Evolutionary conservation across 2,888 invertebrate species (phyloP).

Genomic region (Clunio marinus): DNA sequence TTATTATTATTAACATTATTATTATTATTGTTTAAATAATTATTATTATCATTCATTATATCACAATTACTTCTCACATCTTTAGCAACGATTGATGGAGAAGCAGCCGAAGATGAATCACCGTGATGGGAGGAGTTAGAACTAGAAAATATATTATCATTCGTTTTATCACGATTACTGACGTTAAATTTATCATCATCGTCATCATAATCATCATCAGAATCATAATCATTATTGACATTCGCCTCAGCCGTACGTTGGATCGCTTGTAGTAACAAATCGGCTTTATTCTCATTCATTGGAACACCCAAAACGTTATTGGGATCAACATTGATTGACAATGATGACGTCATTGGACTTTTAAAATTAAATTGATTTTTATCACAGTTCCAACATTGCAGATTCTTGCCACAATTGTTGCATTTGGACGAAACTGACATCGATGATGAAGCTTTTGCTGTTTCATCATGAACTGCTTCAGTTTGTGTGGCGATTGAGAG

Average conservation of each 20-base stretch:
- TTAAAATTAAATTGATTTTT: conserved; percentile 37
- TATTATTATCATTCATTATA: conserved; percentile 8
- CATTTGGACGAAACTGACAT: too few species aligned
- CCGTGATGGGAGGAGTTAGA: conserved; percentile 42
- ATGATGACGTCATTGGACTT: conserved; percentile 42
- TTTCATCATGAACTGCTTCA: conserved; percentile 40
- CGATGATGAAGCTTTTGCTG: too few species aligned
- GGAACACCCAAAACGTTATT: conserved; percentile 41
- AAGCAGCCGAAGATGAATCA: conserved; percentile 46
- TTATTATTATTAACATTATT: too few species aligned
- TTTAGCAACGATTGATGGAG: conserved; percentile 48
- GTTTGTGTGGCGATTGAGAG: conserved; percentile 51
- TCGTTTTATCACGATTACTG: conserved; percentile 43
- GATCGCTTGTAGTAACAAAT: conserved; percentile 56
- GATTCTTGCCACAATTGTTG: conserved; percentile 48
- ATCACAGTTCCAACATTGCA: conserved; percentile 49
- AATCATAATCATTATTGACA: conserved; percentile 41
- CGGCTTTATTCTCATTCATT: conserved; percentile 51
- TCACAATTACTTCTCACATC: conserved; percentile 34
- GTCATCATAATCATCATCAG: conserved; percentile 45
- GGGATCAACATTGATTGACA: background rate
- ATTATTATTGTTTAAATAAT: conserved; percentile 9
- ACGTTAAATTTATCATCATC: conserved; percentile 40
- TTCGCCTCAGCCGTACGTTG: conserved; percentile 53
- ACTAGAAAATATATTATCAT: conserved; percentile 39